Evolutionary conservation across 1,140 invertebrate species (phyloP).

Genomic region (Phymorhynchus buccinoides): DNA sequence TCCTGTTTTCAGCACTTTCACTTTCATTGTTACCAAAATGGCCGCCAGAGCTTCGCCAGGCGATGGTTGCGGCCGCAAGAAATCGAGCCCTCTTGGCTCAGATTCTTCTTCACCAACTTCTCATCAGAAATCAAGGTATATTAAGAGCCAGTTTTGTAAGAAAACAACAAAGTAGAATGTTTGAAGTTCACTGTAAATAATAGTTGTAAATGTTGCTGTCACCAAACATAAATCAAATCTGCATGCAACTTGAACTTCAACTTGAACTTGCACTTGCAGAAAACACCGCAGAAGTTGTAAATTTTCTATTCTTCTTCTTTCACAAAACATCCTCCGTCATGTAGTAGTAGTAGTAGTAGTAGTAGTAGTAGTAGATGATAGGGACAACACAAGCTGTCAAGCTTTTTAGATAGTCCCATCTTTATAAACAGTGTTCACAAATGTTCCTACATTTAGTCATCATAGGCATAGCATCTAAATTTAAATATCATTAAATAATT

Average conservation of each 20-base stretch:
- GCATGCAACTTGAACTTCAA: neutral
- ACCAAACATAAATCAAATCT: neutral
- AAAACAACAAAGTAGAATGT: too few species aligned
- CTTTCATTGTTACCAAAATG: neutral
- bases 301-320: neutral
- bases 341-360: too few species aligned
- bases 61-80: neutral
- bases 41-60: neutral
- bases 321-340: too few species aligned
- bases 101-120: slow-evolving; percentile 31
- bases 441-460: too few species aligned
- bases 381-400: too few species aligned
- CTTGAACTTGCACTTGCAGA: neutral
- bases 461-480: too few species aligned
- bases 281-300: neutral
- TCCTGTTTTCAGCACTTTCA: slow-evolving; percentile 8
- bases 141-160: neutral
- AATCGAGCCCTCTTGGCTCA: slow-evolving; percentile 2
- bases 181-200: neutral
- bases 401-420: too few species aligned
- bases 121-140: slow-evolving; percentile 23
- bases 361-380: too few species aligned
- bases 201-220: neutral
- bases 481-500: too few species aligned
- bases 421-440: too few species aligned